Conservation (phyloP, 2,888 invertebrate genomes). For the Calameuta pallipes region DNA sequence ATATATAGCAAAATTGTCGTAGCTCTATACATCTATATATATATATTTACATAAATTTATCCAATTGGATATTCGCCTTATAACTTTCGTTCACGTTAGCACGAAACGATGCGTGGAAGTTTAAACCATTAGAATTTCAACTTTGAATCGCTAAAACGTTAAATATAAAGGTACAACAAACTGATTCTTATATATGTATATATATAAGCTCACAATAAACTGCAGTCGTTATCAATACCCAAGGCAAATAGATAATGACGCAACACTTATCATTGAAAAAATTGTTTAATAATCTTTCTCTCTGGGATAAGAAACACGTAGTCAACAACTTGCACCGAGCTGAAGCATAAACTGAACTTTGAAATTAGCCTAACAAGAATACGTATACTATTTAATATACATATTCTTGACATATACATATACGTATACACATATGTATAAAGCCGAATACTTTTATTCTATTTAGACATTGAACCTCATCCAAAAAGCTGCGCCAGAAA, state of each 20-base stretch:
- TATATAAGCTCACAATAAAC: background rate
- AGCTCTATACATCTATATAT: too few species aligned
- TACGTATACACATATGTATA: background rate
- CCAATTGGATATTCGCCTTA: background rate
- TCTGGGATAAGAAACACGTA: background rate
- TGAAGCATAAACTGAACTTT: background rate
- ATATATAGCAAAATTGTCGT: background rate
- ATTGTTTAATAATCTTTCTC: background rate
- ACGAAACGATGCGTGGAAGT: background rate
- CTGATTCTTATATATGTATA: background rate
- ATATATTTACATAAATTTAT: background rate
- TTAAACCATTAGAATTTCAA: background rate
- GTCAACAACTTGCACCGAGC: background rate
- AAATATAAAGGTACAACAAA: background rate
- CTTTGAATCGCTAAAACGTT: background rate
- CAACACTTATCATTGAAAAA: background rate
- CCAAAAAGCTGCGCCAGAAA: constrained; percentile 11
- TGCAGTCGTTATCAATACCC: background rate
- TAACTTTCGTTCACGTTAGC: background rate
- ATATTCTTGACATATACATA: background rate
- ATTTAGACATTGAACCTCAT: constrained; percentile 26
- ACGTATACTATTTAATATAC: background rate
- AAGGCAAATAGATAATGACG: background rate
- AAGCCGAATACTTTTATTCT: background rate
- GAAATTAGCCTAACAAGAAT: background rate